These are phyloP conservation scores for Andrena bucephala DNA, from an alignment of 2,888 invertebrate species.

Conservation along the genomic window DNA sequence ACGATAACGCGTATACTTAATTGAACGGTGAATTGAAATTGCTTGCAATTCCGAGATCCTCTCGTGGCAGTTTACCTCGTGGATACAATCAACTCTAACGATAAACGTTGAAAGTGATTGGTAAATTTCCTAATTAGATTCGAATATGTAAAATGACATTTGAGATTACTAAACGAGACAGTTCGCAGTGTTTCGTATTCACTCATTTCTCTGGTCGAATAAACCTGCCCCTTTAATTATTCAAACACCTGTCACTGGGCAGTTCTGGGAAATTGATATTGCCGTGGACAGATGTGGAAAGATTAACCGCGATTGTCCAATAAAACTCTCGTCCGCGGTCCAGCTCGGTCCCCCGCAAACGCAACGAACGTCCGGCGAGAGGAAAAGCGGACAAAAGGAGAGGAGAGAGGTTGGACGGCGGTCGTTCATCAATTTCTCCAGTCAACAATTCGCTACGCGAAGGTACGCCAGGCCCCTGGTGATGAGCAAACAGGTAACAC, in stretches of 20 bases:
- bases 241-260: slow-evolving; percentile 52
- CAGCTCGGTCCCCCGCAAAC: background rate
- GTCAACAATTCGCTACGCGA: slow-evolving; percentile 62
- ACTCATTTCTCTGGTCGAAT: background rate
- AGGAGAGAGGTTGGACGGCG: background rate
- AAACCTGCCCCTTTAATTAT: slow-evolving; percentile 32
- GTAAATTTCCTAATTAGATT: background rate
- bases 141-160: too few relatives aligned
- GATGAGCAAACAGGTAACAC: slow-evolving; percentile 64
- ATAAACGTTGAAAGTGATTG: background rate
- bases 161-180: too few relatives aligned
- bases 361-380: slow-evolving; percentile 5
- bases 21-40: slow-evolving; percentile 45
- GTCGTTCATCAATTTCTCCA: slow-evolving; percentile 65
- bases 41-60: too few relatives aligned
- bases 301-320: slow-evolving; percentile 39
- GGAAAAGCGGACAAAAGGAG: slow-evolving; percentile 2
- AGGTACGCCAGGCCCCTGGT: slow-evolving; percentile 42
- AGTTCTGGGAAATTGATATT: slow-evolving; percentile 29
- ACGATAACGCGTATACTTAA: slow-evolving; percentile 34
- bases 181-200: too few relatives aligned
- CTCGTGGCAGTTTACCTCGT: background rate
- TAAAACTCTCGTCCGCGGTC: slow-evolving; percentile 25
- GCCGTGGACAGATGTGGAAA: slow-evolving; percentile 18
- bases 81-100: background rate